Conservation (phyloP, 2,113 vertebrate genomes). For the Hyperopisus bebe region DNA sequence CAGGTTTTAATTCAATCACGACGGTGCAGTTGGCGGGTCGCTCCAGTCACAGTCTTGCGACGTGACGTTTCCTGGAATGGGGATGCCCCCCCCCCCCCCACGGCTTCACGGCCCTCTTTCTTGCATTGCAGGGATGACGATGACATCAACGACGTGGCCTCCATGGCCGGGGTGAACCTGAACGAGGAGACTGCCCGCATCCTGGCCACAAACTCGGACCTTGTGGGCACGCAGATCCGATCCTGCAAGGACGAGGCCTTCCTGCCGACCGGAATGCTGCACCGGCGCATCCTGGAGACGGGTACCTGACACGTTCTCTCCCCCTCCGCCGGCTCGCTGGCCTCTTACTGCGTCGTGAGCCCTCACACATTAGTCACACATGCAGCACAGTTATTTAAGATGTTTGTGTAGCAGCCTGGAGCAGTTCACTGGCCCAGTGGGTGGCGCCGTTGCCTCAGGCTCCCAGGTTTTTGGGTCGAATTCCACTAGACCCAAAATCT, state of each 20-base stretch:
- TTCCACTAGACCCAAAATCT: not conserved
- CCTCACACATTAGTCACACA: not conserved
- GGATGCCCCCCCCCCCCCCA: not conserved
- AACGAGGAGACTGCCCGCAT: conserved; percentile 78
- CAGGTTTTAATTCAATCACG: not conserved
- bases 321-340: too few species aligned
- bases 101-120: not conserved
- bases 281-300: conserved; percentile 74
- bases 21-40: not conserved
- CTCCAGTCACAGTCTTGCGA: not conserved
- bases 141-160: conserved; percentile 80
- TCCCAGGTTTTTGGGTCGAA: not conserved
- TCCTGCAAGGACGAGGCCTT: conserved; percentile 82
- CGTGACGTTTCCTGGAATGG: not conserved
- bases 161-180: conserved; percentile 79
- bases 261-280: conserved; percentile 68
- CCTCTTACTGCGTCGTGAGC: not conserved
- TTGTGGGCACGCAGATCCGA: conserved; percentile 73
- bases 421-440: not conserved
- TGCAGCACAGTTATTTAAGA: not conserved
- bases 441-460: not conserved
- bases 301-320: conserved; percentile 45
- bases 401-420: not conserved
- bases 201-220: conserved; percentile 72
- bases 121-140: conserved; percentile 67